Base-by-base conservation (phyloP, 2,113 vertebrate species). In the Campylomormyrus tamandua region DNA sequence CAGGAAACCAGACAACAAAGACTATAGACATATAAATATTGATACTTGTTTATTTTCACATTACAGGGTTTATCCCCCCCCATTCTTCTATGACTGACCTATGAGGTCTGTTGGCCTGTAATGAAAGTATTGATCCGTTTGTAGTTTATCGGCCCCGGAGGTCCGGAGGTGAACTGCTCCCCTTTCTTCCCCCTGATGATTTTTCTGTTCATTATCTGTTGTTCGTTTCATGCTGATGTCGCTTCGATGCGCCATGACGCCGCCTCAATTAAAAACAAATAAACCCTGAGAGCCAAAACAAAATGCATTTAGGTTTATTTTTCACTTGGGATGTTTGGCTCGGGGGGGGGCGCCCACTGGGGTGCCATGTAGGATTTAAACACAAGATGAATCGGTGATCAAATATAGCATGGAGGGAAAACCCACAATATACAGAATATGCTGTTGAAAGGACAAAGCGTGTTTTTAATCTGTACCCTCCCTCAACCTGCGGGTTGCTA, bases 81-180 rank as follows among this genome's bases (percentile, higher is more conserved):
- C 39, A 15, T 39, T 5, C 48, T 9, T 48, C 48, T 46, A 31
- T 87, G 48, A 46, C 17, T 87, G 48, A 87, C 4, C 84, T 35
- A 27, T 50, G 84, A 17, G 84, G 49, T 87, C 11, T 39, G n/a
- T 35, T 87, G 31, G 85, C n/a, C 50, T 87, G 13, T 87, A 52
- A 52, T 87, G 85, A 52, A 52, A 87, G 85, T 87, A 87, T 87
- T 35, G 85, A 87, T 87, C 85, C 17, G 2, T 84, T 48, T 1
- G 31, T 5, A 19, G 48, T 87, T 87, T 52, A 87, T 87, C 27
- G 13, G 21, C 84, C 84, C 21, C 5, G 3, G n/a, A 35, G 42
- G 11, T 46, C n/a, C 0, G 48, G 21, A 46, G 24, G 45, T 52
- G n/a, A 52, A 87, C 45, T 45, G 45, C 80, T 48, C 45, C 24